Evolutionary conservation across 2,797 vertebrate genomes (phyloP).

Genomic region (Lateolabrax maculatus): DNA sequence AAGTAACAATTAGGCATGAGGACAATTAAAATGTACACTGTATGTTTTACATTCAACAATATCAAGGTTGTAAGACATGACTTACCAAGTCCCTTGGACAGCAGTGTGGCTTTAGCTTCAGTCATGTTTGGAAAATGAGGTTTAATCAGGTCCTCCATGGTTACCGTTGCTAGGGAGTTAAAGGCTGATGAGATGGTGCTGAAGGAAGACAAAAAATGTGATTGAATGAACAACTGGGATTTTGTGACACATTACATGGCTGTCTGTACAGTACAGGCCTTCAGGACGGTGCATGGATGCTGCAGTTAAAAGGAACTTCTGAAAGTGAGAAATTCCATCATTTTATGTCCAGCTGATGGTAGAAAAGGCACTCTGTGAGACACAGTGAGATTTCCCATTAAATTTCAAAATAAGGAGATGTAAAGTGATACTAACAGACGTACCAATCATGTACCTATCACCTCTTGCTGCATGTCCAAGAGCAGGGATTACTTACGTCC

Average conservation of each 20-base stretch:
- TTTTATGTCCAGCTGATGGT: neutral
- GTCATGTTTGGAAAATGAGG: constrained; percentile 89
- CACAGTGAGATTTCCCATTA: neutral
- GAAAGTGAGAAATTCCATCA: neutral
- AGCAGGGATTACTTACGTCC: neutral
- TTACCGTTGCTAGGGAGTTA: constrained; percentile 94
- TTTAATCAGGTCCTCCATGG: constrained; percentile 94
- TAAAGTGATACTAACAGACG: neutral
- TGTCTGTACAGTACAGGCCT: neutral
- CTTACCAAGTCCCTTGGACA: constrained; percentile 91
- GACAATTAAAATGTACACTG: neutral
- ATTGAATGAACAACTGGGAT: constrained; percentile 8
- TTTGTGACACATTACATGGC: neutral
- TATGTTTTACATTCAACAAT: neutral
- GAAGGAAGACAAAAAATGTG: neutral
- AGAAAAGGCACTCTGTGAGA: neutral
- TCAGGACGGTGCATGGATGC: neutral
- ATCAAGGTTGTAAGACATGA: neutral
- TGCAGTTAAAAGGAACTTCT: neutral
- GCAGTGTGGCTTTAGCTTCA: constrained; percentile 87
- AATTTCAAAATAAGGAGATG: neutral
- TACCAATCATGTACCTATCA: neutral
- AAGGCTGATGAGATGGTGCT: constrained; percentile 97
- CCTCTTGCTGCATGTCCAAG: neutral
- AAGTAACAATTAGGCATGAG: neutral